Evolutionary conservation across 1,140 invertebrate genomes (phyloP), one percentile per base, ranked within the genome.

Genomic region (Chymomyza costata): DNA sequence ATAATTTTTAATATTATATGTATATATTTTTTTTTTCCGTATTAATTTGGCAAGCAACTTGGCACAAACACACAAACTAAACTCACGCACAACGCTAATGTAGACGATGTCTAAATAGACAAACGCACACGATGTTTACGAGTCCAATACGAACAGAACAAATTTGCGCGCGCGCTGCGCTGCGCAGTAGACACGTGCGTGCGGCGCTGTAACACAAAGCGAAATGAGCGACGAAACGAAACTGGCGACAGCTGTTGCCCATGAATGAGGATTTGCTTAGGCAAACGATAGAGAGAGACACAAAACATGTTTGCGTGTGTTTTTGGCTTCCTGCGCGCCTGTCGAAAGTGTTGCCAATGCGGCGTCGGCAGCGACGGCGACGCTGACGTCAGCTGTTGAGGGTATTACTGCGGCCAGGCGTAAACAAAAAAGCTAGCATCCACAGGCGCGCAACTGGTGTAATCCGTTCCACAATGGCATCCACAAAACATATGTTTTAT

Each of bases 381-480:
- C 41, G 62, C 16, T 44, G 21, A 30, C n/a, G n/a, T n/a, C n/a
- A n/a, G n/a, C n/a, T n/a, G n/a, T n/a, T n/a, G n/a, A n/a, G n/a
- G n/a, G n/a, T n/a, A n/a, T n/a, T n/a, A n/a, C n/a, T n/a, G n/a
- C n/a, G n/a, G n/a, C n/a, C n/a, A n/a, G n/a, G n/a, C n/a, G n/a
- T n/a, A n/a, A n/a, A n/a, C n/a, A n/a, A n/a, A n/a, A n/a, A n/a
- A n/a, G n/a, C n/a, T n/a, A n/a, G n/a, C n/a, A 11, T 25, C 21
- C 21, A n/a, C n/a, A 34, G 39, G 61, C 76, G 61, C 76, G 71
- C 71, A 78, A 78, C 71, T 78, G 67, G 73, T 78, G 69, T 17
- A 52, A 21, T 17, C 50, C 55, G 53, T 15, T 65, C 69, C 69
- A 76, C 52, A n/a, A 17, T 56, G 32, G n/a, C 32, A 47, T 70